Evolutionary conservation across 2,888 invertebrate genomes (phyloP).

Genomic region (Troglohyphantes excavatus): DNA sequence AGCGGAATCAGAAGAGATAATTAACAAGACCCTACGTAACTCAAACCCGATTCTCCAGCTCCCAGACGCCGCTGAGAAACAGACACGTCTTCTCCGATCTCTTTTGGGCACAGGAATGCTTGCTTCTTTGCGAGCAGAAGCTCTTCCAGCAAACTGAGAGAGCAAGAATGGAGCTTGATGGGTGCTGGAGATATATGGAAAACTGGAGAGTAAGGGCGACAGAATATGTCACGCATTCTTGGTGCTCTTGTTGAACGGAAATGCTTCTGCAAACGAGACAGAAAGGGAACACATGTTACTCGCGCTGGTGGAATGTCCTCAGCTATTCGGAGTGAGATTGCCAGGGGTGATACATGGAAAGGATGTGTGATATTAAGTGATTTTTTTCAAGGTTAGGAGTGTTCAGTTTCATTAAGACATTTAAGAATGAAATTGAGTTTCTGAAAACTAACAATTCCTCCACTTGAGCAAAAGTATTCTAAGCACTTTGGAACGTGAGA

Average conservation of each 20-base stretch:
- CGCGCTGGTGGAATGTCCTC: background rate
- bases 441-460: too few species aligned
- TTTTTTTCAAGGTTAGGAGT: background rate
- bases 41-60: constrained; percentile 27
- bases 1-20: constrained; percentile 45
- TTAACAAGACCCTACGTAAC: constrained; percentile 57
- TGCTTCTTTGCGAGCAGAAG: background rate
- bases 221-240: constrained; percentile 72
- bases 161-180: background rate
- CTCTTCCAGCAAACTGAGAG: background rate
- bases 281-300: constrained; percentile 39
- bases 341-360: background rate
- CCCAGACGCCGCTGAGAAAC: constrained; percentile 2
- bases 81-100: constrained; percentile 6
- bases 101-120: constrained; percentile 3
- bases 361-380: background rate
- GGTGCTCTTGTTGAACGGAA: constrained; percentile 52
- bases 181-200: constrained; percentile 46
- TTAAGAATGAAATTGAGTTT: background rate
- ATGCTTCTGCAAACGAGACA: constrained; percentile 32
- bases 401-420: background rate
- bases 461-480: too few species aligned
- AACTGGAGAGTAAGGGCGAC: constrained; percentile 55
- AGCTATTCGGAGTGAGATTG: background rate
- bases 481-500: too few species aligned